Evolutionary conservation across 92 coral and sea anemone genomes (phyloP).

Genomic region (Zoanthus solanderi): DNA sequence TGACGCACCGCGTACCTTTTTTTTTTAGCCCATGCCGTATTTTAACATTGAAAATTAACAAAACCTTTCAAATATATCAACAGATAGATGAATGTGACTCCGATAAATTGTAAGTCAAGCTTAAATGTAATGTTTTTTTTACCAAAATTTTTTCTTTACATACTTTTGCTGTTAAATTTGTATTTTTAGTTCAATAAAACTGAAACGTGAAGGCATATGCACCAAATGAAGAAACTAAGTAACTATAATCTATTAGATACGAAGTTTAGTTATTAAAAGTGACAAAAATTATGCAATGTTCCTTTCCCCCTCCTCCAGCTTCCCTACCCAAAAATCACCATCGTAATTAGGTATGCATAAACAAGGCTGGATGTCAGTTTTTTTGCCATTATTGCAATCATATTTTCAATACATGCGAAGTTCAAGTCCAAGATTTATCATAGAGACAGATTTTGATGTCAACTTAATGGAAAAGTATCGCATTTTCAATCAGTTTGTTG

Average conservation of each 20-base stretch:
- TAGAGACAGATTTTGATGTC: slow-evolving; percentile 15
- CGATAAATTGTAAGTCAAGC: too few species aligned
- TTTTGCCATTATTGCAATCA: slow-evolving; percentile 24
- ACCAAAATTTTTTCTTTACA: too few species aligned
- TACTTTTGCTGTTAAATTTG: not conserved
- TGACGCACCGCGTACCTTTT: too few species aligned
- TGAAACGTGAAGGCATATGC: slow-evolving; percentile 3
- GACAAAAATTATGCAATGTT: slow-evolving; percentile 28
- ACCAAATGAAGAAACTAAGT: slow-evolving; percentile 28
- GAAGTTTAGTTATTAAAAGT: slow-evolving; percentile 24
- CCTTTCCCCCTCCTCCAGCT: slow-evolving; percentile 28
- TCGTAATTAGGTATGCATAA: slow-evolving; percentile 34
- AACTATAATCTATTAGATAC: slow-evolving; percentile 33
- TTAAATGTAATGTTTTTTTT: too few species aligned
- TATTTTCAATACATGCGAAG: slow-evolving; percentile 18
- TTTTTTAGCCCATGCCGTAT: too few species aligned
- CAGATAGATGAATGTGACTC: too few species aligned
- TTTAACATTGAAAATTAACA: too few species aligned
- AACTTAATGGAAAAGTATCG: slow-evolving; percentile 4
- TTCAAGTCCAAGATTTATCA: slow-evolving; percentile 8
- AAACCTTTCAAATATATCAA: too few species aligned
- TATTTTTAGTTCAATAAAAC: slow-evolving; percentile 12
- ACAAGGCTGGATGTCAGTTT: slow-evolving; percentile 25
- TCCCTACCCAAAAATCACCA: slow-evolving; percentile 33
- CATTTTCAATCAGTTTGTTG: slow-evolving; percentile 26